Conservation (phyloP, 2,797 vertebrate genomes). For the Myotis findleyi region DNA sequence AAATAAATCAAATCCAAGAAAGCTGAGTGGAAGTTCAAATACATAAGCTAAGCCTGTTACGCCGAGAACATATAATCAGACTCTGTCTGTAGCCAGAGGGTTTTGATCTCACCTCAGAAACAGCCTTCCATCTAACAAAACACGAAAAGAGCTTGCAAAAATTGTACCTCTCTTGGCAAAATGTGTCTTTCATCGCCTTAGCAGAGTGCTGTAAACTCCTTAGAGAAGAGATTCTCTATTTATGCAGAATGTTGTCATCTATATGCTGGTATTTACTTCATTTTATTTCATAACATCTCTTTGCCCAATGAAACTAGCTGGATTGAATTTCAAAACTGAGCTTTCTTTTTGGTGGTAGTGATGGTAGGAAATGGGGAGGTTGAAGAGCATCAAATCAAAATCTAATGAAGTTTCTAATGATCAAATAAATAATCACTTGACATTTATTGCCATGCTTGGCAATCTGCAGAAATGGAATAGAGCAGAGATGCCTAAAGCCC, state of each 20-base stretch:
- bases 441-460: constrained; percentile 71
- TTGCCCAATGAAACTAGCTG: constrained; percentile 32
- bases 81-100: constrained; percentile 28
- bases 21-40: constrained; percentile 68
- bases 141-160: constrained; percentile 52
- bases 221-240: constrained; percentile 60
- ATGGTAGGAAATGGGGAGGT: background rate
- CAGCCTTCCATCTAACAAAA: constrained; percentile 58
- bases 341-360: constrained; percentile 41
- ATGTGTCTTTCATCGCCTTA: constrained; percentile 8
- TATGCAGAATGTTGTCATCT: constrained; percentile 71
- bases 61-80: constrained; percentile 58
- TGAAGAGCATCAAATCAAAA: constrained; percentile 75
- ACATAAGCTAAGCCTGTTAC: constrained; percentile 13
- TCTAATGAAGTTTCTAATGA: constrained; percentile 76
- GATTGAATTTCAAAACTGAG: constrained; percentile 69
- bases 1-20: constrained; percentile 70
- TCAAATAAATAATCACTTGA: constrained; percentile 78
- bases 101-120: constrained; percentile 64
- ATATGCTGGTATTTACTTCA: constrained; percentile 50
- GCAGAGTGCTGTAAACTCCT: constrained; percentile 13
- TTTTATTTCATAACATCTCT: constrained; percentile 73
- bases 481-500: constrained; percentile 64
- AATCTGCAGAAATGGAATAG: constrained; percentile 61
- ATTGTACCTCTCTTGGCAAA: constrained; percentile 43